Percentiles rank a stretch among this genome's conserved stretches.
These are phyloP conservation scores for Heterohyrax brucei DNA, from an alignment of 2,797 vertebrate species.

Conservation along the genomic window DNA sequence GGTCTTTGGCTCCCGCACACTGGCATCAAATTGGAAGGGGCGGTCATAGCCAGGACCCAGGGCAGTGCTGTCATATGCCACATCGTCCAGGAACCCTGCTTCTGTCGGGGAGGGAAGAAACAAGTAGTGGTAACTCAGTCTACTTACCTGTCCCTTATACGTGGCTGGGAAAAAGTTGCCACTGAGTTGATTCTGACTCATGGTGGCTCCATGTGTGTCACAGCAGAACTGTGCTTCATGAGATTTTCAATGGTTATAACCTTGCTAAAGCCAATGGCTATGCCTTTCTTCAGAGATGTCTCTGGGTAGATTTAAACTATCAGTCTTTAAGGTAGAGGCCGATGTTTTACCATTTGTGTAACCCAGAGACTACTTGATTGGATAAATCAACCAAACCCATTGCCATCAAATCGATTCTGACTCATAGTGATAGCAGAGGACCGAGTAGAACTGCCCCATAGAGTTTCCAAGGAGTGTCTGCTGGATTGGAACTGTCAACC, in stretches of 20 bases:
- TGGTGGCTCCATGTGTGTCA: not conserved
- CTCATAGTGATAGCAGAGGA: no score
- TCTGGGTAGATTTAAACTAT: not conserved
- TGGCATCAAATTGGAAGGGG: conserved; percentile 96
- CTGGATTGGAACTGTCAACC: no score
- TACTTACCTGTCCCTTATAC: not conserved
- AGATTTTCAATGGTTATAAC: not conserved
- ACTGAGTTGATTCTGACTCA: not conserved
- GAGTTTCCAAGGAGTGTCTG: no score
- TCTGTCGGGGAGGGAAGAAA: conserved; percentile 90
- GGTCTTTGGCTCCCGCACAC: conserved; percentile 94
- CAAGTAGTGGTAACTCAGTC: not conserved
- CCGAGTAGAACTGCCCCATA: no score
- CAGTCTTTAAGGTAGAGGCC: not conserved
- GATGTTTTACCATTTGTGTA: not conserved
- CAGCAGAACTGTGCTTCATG: not conserved
- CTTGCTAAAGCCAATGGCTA: not conserved
- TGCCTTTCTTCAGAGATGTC: not conserved
- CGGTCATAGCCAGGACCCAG: conserved; percentile 97
- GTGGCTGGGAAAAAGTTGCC: not conserved
- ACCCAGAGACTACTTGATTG: not conserved
- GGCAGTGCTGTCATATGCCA: conserved; percentile 92
- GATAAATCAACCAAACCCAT: no score
- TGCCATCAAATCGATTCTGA: no score
- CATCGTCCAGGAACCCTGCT: conserved; percentile 95